Conservation (phyloP, 2,797 vertebrate genomes). For the Champsocephalus gunnari region DNA sequence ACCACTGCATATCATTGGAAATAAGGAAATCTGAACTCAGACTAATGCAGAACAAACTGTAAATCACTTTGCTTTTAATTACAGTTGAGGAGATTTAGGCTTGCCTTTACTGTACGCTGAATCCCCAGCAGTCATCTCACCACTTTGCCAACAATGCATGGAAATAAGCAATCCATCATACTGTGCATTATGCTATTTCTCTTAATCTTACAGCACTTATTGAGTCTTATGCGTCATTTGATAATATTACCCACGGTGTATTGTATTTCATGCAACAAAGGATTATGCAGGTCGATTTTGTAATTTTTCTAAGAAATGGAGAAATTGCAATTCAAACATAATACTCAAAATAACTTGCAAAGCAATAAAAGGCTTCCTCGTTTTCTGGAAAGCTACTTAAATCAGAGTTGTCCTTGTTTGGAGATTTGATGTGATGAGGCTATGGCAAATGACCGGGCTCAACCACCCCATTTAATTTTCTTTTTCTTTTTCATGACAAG, state of each 20-base stretch:
- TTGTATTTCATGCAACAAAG: constrained; percentile 48
- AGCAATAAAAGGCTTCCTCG: constrained; percentile 73
- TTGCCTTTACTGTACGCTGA: constrained; percentile 27
- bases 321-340: constrained; percentile 53
- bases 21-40: constrained; percentile 53
- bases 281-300: constrained; percentile 50
- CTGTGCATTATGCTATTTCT: constrained; percentile 25
- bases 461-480: constrained; percentile 51
- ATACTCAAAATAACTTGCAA: constrained; percentile 45
- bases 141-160: constrained; percentile 50
- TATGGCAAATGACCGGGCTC: constrained; percentile 73
- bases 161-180: constrained; percentile 46
- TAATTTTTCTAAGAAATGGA: constrained; percentile 64
- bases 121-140: constrained; percentile 36
- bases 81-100: constrained; percentile 47
- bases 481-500: constrained; percentile 71
- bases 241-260: constrained; percentile 15
- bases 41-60: constrained; percentile 55
- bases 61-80: constrained; percentile 63
- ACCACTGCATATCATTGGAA: constrained; percentile 61
- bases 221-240: constrained; percentile 46
- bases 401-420: constrained; percentile 73
- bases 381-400: constrained; percentile 67
- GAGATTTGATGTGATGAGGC: constrained; percentile 70
- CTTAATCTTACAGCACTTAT: constrained; percentile 40